Base-by-base conservation (phyloP, 2,797 vertebrate species). In the Crax fasciolata region DNA sequence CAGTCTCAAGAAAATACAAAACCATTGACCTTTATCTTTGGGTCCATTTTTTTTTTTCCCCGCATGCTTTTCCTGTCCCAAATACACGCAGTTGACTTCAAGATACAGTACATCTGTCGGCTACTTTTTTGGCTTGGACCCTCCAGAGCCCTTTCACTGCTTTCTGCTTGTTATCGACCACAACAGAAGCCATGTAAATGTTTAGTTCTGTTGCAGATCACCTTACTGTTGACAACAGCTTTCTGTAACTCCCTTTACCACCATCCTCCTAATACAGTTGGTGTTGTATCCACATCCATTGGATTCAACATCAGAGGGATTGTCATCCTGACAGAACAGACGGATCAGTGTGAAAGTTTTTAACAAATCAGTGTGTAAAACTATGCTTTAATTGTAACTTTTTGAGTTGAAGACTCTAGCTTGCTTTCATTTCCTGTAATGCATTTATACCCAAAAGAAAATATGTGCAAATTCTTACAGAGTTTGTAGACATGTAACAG, bases 211-310 rank as follows among this genome's bases (percentile, higher is more conserved):
- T 63, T 95, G 61, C 52, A 82, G 92, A 93, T 97, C 97, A 95
- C 96, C 96, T 98, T 97, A 97, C 97, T 96, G 95, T 79, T 97
- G 98, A 95, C 95, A 97, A 98, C 97, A 97, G 90, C 84, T 95
- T 97, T 97, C 95, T 97, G 80, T 95, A 96, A 97, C 97, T 98
- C 96, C 97, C 96, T 90, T 97, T 97, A 92, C 90, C 94, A 91
- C 95, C 95, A 90, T 94, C 92, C 25, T 63, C 15, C 59, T 72
- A 82, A 41, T 46, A 67, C 30, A 90, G 70, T 91, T 87, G 78
- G 82, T 96, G 96, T 76, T 96, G 95, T 93, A 97, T 97, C 92
- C 95, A 94, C 87, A 97, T 93, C 93, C 93, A 43, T 35, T 59
- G 46, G 46, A 77, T 83, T 72, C 62, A 77, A 10, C 39, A 30